Conservation (phyloP, 30 jellyfish, hydroid and myxozoan genomes). For the Hydractinia symbiolongicarpus region DNA sequence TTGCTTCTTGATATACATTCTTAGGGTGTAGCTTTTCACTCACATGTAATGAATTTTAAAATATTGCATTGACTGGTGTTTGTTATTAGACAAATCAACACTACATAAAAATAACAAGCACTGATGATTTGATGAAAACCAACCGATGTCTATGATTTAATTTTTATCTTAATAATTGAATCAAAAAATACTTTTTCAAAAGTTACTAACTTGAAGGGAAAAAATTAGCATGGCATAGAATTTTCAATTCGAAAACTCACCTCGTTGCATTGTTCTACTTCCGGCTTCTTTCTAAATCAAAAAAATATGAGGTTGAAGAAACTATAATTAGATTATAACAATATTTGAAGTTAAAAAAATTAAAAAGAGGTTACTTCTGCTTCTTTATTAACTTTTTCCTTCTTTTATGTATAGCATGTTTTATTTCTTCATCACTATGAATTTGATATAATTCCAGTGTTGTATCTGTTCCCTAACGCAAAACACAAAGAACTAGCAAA, state of each 20-base stretch:
- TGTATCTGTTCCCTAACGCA: constrained; percentile 70
- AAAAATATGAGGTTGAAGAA: neutral
- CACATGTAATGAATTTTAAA: no score
- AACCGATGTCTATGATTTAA: no score
- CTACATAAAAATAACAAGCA: no score
- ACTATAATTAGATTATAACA: neutral
- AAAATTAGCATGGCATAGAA: neutral
- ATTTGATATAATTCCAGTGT: constrained; percentile 63
- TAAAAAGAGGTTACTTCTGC: constrained; percentile 19
- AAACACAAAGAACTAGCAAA: neutral
- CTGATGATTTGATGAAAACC: no score
- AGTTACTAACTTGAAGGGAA: neutral
- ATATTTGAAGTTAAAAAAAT: neutral
- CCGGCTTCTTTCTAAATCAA: constrained; percentile 42
- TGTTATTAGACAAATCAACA: no score
- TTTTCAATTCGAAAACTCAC: constrained; percentile 7
- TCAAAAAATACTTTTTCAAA: neutral
- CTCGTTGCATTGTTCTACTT: constrained; percentile 47
- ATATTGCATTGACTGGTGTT: no score
- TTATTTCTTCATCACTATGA: constrained; percentile 47
- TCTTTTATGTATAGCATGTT: constrained; percentile 41
- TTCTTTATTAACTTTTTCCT: constrained; percentile 51
- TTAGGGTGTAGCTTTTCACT: no score
- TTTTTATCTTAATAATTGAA: no score
- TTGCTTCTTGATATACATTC: no score